Evolutionary conservation across 2,888 invertebrate genomes (phyloP).

Genomic region (Hirtodrosophila trivittata): DNA sequence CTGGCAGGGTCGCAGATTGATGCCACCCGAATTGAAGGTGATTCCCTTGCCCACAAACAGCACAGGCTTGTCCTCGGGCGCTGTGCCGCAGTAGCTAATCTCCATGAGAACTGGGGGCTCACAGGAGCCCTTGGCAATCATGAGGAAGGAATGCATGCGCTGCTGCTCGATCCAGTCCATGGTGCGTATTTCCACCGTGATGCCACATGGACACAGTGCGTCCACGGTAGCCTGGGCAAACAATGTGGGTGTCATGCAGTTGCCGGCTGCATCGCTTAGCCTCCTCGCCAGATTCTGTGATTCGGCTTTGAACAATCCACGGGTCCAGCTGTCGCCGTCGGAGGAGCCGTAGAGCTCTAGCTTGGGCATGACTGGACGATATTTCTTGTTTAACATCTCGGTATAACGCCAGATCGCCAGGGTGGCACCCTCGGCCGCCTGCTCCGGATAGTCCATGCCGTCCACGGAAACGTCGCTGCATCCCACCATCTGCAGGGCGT

Average conservation of each 20-base stretch:
- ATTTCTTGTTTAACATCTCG: constrained; percentile 85
- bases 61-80: constrained; percentile 84
- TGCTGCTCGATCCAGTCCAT: constrained; percentile 86
- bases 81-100: constrained; percentile 85
- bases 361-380: constrained; percentile 83
- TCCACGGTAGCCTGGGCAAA: constrained; percentile 88
- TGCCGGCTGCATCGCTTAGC: constrained; percentile 89
- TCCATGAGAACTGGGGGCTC: constrained; percentile 86
- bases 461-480: constrained; percentile 86
- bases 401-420: constrained; percentile 86
- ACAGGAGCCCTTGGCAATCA: constrained; percentile 83
- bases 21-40: constrained; percentile 85
- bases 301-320: constrained; percentile 88
- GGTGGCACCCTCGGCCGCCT: constrained; percentile 88
- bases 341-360: constrained; percentile 84
- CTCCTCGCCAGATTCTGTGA: constrained; percentile 90
- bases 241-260: constrained; percentile 89
- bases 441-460: constrained; percentile 87
- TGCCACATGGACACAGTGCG: constrained; percentile 86
- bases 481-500: constrained; percentile 83
- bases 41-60: constrained; percentile 86
- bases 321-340: constrained; percentile 86
- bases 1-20: constrained; percentile 66
- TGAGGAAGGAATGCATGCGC: constrained; percentile 85
- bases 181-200: constrained; percentile 84